A percentile compares a stretch with the other conserved stretches of the same genome.
These are phyloP conservation scores for Neopipo cinnamomea DNA, from an alignment of 2,113 vertebrate species.

Conservation along the genomic window DNA sequence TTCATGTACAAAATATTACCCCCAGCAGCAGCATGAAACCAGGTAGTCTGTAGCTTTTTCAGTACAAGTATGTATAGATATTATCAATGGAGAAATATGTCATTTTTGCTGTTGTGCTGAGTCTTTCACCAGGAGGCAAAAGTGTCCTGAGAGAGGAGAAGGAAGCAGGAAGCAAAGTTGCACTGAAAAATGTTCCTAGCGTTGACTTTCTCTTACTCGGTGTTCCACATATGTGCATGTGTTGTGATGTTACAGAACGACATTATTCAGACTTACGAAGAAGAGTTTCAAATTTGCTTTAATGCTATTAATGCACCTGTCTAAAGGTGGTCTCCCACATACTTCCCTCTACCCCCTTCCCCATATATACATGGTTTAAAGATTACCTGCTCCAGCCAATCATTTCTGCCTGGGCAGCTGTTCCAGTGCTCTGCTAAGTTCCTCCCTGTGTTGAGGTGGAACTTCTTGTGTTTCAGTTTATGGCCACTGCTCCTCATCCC, in stretches of 20 bases:
- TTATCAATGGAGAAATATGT: neutral
- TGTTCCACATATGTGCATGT: neutral
- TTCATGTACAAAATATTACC: neutral
- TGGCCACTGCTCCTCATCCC: neutral
- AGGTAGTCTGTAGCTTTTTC: neutral
- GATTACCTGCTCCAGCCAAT: neutral
- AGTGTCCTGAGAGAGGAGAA: neutral
- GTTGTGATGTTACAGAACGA: neutral
- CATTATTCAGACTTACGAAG: neutral
- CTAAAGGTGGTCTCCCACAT: neutral
- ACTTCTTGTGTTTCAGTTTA: neutral
- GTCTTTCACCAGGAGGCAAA: neutral
- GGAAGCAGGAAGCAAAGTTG: neutral
- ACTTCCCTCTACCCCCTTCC: rapidly evolving
- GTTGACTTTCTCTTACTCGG: neutral
- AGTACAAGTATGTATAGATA: neutral
- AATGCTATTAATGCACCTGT: neutral
- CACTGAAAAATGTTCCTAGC: neutral
- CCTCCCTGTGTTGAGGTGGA: neutral
- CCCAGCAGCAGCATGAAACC: neutral
- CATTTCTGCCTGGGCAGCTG: neutral
- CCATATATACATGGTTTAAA: neutral
- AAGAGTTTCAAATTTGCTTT: neutral
- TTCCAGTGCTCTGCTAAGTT: neutral
- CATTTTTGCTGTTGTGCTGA: neutral